These are phyloP conservation scores for Ptilorrhoa leucosticta DNA, from an alignment of 2,113 vertebrate genomes.

Conservation along the genomic window DNA sequence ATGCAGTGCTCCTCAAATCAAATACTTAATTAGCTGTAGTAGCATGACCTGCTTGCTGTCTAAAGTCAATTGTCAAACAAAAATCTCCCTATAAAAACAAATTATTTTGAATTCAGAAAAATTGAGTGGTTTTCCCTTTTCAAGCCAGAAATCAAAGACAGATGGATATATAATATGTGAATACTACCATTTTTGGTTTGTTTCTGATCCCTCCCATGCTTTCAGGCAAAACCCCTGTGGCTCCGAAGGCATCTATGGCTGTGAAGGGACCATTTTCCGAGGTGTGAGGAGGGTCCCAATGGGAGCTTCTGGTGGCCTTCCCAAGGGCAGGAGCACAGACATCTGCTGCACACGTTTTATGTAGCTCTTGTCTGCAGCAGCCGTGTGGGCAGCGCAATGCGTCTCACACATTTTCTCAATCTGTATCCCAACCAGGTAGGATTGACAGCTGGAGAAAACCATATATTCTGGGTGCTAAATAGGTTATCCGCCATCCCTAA, in stretches of 20 bases:
- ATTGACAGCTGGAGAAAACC: constrained; percentile 59
- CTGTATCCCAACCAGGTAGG: constrained; percentile 10
- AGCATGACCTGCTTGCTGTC: background rate
- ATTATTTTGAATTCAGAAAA: background rate
- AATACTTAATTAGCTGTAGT: background rate
- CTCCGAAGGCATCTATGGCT: background rate
- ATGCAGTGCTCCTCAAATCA: background rate
- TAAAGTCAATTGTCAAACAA: background rate
- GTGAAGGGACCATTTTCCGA: background rate
- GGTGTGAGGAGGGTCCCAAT: background rate
- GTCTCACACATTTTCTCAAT: constrained; percentile 26
- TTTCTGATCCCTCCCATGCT: background rate
- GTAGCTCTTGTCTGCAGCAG: background rate
- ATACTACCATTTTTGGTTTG: background rate
- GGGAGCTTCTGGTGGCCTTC: background rate
- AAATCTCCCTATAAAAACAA: background rate
- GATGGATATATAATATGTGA: background rate
- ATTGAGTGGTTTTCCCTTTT: background rate
- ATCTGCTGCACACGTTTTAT: constrained; percentile 1
- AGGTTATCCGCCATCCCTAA: background rate
- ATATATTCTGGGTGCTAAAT: constrained; percentile 38
- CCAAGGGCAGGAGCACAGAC: background rate
- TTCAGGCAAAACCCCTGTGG: rapidly evolving
- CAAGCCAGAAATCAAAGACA: background rate
- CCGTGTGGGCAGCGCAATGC: background rate